Percentiles rank a stretch among this genome's conserved stretches.
These are phyloP conservation scores for Poecile atricapillus DNA, from an alignment of 2,113 vertebrate genomes.

Conservation along the genomic window DNA sequence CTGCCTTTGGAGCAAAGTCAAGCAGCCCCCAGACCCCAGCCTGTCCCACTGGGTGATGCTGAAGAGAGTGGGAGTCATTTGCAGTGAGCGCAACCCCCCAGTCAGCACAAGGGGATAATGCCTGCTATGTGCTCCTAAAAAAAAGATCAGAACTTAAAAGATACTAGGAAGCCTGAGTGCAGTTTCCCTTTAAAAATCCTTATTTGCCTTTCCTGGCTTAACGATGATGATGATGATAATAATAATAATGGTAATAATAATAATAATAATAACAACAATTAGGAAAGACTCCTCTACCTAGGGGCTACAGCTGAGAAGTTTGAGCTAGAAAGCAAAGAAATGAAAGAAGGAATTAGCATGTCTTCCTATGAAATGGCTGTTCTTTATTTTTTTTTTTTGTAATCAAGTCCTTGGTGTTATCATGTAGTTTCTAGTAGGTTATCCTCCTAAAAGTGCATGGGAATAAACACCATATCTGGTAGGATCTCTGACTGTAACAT, in stretches of 20 bases:
- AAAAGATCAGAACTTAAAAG: background rate
- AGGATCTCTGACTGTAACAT: conserved; percentile 27
- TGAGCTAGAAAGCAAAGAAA: background rate
- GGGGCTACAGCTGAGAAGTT: background rate
- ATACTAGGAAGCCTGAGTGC: background rate
- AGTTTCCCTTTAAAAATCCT: background rate
- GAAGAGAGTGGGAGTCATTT: background rate
- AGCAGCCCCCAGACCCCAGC: background rate
- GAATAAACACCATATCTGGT: conserved; percentile 23
- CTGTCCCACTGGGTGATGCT: background rate
- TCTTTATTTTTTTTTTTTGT: background rate
- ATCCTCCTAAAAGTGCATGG: conserved; percentile 3
- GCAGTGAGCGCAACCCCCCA: background rate
- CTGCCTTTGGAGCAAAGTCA: background rate
- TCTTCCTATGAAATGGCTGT: background rate
- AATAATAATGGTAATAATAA: too few species aligned
- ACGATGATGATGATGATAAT: background rate
- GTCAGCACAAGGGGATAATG: background rate
- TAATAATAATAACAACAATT: too few species aligned
- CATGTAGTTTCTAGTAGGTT: background rate
- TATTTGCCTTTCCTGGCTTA: background rate
- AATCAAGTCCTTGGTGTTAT: conserved; percentile 20
- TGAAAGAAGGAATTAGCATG: background rate
- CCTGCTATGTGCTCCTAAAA: background rate
- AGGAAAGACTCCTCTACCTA: background rate